Conservation (phyloP, 2,888 invertebrate genomes). For the Eurytoma adleriae region DNA sequence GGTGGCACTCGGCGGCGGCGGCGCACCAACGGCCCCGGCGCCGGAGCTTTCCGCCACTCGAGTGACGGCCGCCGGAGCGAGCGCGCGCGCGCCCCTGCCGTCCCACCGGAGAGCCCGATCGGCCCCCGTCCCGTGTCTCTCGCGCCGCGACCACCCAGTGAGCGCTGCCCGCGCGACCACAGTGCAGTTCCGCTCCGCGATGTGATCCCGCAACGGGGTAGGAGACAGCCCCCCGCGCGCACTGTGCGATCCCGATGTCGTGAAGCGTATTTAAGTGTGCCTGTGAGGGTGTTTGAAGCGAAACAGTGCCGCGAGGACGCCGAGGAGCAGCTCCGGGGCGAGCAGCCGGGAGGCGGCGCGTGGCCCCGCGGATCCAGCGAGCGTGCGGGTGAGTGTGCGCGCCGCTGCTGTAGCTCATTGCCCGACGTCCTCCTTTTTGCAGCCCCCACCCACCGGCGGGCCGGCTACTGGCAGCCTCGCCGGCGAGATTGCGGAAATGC, state of each 20-base stretch:
- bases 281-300: constrained; percentile 26
- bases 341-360: neutral
- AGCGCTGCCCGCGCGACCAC: too few species aligned
- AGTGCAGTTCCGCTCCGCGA: too few species aligned
- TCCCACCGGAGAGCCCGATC: neutral
- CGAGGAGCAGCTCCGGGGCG: neutral
- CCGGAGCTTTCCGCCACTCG: constrained; percentile 62
- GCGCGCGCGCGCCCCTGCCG: constrained; percentile 50
- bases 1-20: constrained; percentile 59
- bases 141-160: too few species aligned
- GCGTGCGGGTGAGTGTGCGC: neutral
- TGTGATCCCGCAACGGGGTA: too few species aligned
- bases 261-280: neutral
- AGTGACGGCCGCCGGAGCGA: constrained; percentile 62
- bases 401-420: neutral
- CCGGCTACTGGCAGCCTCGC: neutral
- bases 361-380: constrained; percentile 20
- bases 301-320: constrained; percentile 4
- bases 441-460: neutral
- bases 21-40: constrained; percentile 55
- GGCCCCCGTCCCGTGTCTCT: too few species aligned
- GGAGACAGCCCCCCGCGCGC: too few species aligned
- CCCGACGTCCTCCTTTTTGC: too few species aligned
- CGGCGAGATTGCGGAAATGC: constrained; percentile 4
- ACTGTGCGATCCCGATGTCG: neutral